Percentiles rank a stretch among this genome's conserved stretches.
These are phyloP conservation scores for Epirrhoe alternata DNA, from an alignment of 2,888 invertebrate species.

Conservation along the genomic window DNA sequence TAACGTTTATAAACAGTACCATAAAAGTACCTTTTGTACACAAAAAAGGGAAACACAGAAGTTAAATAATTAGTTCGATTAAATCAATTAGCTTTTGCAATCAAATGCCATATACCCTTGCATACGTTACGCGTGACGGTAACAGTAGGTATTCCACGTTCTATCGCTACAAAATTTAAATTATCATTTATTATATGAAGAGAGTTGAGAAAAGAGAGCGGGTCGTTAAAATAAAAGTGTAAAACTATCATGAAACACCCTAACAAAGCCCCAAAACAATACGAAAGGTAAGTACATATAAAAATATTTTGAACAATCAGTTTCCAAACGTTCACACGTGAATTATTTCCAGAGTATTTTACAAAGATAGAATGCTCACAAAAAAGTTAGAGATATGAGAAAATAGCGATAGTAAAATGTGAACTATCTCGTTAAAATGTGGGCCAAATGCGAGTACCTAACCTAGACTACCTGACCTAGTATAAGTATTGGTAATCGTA, in stretches of 20 bases:
- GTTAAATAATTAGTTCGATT: too few relatives aligned
- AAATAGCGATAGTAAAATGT: slow-evolving; percentile 37
- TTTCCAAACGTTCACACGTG: slow-evolving; percentile 19
- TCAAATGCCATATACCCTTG: too few relatives aligned
- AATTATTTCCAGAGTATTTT: slow-evolving; percentile 22
- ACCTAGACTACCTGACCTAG: slow-evolving; percentile 4
- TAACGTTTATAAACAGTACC: too few relatives aligned
- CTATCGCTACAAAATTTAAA: too few relatives aligned
- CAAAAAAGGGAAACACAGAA: too few relatives aligned
- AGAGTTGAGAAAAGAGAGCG: too few relatives aligned
- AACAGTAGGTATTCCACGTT: too few relatives aligned
- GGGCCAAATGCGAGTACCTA: slow-evolving; percentile 28
- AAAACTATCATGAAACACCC: background rate
- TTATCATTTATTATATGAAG: too few relatives aligned
- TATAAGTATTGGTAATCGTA: slow-evolving; percentile 28
- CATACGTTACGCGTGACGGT: too few relatives aligned
- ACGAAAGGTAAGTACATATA: background rate
- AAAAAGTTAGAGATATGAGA: slow-evolving; percentile 29
- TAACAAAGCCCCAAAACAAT: background rate
- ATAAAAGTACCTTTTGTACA: too few relatives aligned
- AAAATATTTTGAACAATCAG: slow-evolving; percentile 3
- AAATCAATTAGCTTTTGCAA: too few relatives aligned
- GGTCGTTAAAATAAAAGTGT: too few relatives aligned
- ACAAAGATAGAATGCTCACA: slow-evolving; percentile 30
- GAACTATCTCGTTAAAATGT: slow-evolving; percentile 31